Evolutionary conservation across 2,888 invertebrate genomes (phyloP).

Genomic region (Morpho deidamia): DNA sequence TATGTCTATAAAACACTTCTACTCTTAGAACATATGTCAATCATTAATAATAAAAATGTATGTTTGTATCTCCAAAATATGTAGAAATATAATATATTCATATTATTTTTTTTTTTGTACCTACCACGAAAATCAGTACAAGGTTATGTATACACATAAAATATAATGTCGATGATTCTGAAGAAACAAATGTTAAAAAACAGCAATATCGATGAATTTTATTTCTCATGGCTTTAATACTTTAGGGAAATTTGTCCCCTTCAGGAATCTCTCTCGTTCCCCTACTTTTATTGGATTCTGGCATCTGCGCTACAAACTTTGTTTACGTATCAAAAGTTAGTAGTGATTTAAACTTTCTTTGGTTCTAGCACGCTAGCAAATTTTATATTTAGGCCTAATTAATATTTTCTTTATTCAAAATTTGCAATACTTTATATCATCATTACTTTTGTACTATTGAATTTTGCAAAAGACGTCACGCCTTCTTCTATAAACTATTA

Average conservation of each 20-base stretch:
- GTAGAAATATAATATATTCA: too few species aligned
- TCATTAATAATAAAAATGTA: too few species aligned
- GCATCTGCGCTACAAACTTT: conserved; percentile 67
- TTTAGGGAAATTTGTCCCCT: conserved; percentile 64
- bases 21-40: too few species aligned
- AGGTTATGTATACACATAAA: conserved; percentile 14
- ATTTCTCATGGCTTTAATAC: conserved; percentile 66
- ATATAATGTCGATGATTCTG: conserved; percentile 20
- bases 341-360: conserved; percentile 46
- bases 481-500: too few species aligned
- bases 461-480: too few species aligned
- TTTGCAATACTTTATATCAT: too few species aligned
- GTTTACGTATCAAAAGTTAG: conserved; percentile 59
- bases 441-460: too few species aligned
- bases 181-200: conserved; percentile 41
- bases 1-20: too few species aligned
- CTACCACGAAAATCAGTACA: too few species aligned
- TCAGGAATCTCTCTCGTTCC: conserved; percentile 48
- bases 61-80: too few species aligned
- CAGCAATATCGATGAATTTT: conserved; percentile 67
- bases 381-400: conserved; percentile 4
- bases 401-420: too few species aligned
- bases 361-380: conserved; percentile 6
- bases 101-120: too few species aligned
- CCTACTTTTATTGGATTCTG: conserved; percentile 67